These are phyloP conservation scores for Nannoperca australis DNA, from an alignment of 2,797 vertebrate species.

Conservation along the genomic window DNA sequence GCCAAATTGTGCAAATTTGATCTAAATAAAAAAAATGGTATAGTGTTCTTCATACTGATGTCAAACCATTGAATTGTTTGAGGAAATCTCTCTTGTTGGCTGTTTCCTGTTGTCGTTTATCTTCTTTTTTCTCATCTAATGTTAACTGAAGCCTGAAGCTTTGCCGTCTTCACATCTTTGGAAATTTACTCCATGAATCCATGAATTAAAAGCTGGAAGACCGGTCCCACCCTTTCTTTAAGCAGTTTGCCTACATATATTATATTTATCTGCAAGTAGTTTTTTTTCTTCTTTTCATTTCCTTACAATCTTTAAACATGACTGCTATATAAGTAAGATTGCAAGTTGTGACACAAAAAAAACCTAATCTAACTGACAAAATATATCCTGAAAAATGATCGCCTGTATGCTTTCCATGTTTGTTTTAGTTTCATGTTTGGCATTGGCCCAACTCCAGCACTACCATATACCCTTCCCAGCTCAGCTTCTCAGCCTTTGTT, in stretches of 20 bases:
- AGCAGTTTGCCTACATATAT: background rate
- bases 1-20: background rate
- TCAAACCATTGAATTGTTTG: background rate
- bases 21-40: background rate
- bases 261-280: no score
- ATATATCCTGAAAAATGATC: background rate
- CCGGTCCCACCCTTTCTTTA: background rate
- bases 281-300: background rate
- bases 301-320: background rate
- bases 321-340: background rate
- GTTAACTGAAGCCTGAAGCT: background rate
- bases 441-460: slow-evolving; percentile 24
- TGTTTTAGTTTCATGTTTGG: slow-evolving; percentile 32
- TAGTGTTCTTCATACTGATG: background rate
- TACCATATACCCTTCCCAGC: slow-evolving; percentile 2
- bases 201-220: background rate
- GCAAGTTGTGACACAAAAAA: background rate
- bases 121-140: background rate
- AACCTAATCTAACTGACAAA: background rate
- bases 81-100: background rate
- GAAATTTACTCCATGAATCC: background rate
- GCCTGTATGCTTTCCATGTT: slow-evolving; percentile 1
- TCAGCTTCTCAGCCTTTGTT: slow-evolving; percentile 30
- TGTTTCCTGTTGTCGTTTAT: background rate
- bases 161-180: background rate